Evolutionary conservation across 2,888 invertebrate species (phyloP).

Genomic region (Pristionchus arcanus): DNA sequence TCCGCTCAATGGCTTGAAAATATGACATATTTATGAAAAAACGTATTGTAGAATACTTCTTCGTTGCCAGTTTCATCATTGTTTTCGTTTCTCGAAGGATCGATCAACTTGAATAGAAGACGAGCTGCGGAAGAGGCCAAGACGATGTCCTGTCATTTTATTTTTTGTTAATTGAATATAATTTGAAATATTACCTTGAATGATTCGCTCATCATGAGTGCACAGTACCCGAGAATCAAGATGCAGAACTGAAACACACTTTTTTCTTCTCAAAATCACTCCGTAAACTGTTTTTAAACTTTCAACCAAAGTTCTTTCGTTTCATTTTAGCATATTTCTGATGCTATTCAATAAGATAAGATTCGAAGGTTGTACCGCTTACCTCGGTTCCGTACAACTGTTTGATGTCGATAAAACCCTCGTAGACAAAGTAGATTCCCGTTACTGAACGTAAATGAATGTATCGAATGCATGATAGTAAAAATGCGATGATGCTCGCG

Average conservation of each 20-base stretch:
- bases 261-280: too few species aligned
- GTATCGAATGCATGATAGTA: too few species aligned
- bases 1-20: background rate
- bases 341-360: too few species aligned
- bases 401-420: background rate
- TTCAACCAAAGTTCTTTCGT: too few species aligned
- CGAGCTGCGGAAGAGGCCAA: background rate
- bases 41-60: too few species aligned
- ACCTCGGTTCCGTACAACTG: background rate
- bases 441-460: too few species aligned
- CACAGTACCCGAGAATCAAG: background rate
- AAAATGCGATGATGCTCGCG: too few species aligned
- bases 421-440: constrained; percentile 33
- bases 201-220: background rate
- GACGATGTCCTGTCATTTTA: background rate
- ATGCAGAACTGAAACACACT: background rate
- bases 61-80: too few species aligned
- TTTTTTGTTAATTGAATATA: background rate
- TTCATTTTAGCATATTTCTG: background rate
- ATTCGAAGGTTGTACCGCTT: background rate
- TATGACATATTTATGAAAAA: too few species aligned
- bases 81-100: background rate
- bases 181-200: background rate
- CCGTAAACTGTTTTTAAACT: too few species aligned
- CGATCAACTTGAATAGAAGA: constrained; percentile 1